These are phyloP conservation scores for Suillia variegata DNA, from an alignment of 2,888 invertebrate genomes.

Conservation along the genomic window DNA sequence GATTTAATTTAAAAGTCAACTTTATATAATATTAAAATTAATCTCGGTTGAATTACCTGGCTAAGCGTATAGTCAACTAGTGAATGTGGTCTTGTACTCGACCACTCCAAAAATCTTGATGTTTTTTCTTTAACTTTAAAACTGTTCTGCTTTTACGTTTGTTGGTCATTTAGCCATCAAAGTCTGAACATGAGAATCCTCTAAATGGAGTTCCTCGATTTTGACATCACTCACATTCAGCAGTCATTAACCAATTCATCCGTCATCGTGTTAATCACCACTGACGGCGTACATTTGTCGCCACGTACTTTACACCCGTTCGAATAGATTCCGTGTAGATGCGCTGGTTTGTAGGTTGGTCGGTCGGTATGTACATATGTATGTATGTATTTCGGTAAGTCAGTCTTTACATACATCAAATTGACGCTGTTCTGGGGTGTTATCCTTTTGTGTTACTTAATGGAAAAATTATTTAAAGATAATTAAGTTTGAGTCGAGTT, in stretches of 20 bases:
- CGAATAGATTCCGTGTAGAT: too few species aligned
- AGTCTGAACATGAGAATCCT: too few species aligned
- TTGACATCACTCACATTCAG: slow-evolving; percentile 27
- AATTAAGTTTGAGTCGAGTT: slow-evolving; percentile 24
- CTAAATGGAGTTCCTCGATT: too few species aligned
- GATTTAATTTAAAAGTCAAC: too few species aligned
- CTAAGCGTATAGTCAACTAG: too few species aligned
- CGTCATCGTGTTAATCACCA: slow-evolving; percentile 54
- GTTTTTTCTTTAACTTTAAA: neutral
- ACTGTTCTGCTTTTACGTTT: slow-evolving; percentile 35
- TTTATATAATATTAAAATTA: too few species aligned
- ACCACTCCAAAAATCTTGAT: too few species aligned
- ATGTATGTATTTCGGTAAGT: too few species aligned
- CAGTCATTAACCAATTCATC: slow-evolving; percentile 48
- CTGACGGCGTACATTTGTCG: slow-evolving; percentile 19
- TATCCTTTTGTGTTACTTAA: neutral
- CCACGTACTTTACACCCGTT: slow-evolving; percentile 18
- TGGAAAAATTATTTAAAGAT: slow-evolving; percentile 24
- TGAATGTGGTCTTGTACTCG: too few species aligned
- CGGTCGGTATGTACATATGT: too few species aligned
- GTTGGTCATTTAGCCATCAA: slow-evolving; percentile 35
- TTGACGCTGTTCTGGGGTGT: neutral
- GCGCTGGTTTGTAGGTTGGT: too few species aligned
- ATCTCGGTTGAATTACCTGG: neutral
- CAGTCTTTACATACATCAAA: too few species aligned